Conservation (phyloP, 2,888 invertebrate species). For the Seladonia tumulorum region DNA sequence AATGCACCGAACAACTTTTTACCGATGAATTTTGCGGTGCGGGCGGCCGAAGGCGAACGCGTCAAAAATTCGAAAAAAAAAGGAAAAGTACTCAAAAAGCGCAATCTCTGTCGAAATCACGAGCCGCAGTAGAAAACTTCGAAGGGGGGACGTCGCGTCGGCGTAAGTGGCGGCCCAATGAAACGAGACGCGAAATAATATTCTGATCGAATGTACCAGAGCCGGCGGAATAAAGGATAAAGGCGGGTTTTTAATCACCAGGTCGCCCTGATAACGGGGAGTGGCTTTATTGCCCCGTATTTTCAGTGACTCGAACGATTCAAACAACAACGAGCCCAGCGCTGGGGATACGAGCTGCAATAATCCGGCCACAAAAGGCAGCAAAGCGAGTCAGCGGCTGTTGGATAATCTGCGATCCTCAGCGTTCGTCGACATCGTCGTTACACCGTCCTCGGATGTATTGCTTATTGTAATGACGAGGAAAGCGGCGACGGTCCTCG, state of each 20-base stretch:
- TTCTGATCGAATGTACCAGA: not conserved
- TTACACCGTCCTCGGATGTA: constrained; percentile 57
- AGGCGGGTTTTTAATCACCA: constrained; percentile 22
- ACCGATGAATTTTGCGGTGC: too few species aligned
- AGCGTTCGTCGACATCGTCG: constrained; percentile 58
- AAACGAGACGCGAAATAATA: not conserved
- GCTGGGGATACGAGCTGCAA: constrained; percentile 49
- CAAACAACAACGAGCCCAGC: constrained; percentile 51
- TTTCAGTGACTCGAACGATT: constrained; percentile 45
- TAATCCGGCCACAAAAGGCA: constrained; percentile 66
- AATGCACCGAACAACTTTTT: not conserved
- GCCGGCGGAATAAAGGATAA: not conserved
- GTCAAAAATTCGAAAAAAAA: not conserved
- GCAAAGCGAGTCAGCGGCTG: constrained; percentile 67
- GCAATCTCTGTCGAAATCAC: not conserved
- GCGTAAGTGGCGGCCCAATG: not conserved
- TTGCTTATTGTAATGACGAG: constrained; percentile 56
- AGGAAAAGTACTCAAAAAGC: too few species aligned
- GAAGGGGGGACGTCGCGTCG: not conserved
- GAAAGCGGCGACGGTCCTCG: constrained; percentile 32
- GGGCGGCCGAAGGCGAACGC: not conserved
- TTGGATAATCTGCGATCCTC: constrained; percentile 69
- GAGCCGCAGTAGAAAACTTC: not conserved
- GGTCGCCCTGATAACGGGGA: not conserved
- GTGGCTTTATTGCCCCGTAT: constrained; percentile 43